Evolutionary conservation across 1,140 invertebrate species (phyloP).

Genomic region (Colletes gigas): DNA sequence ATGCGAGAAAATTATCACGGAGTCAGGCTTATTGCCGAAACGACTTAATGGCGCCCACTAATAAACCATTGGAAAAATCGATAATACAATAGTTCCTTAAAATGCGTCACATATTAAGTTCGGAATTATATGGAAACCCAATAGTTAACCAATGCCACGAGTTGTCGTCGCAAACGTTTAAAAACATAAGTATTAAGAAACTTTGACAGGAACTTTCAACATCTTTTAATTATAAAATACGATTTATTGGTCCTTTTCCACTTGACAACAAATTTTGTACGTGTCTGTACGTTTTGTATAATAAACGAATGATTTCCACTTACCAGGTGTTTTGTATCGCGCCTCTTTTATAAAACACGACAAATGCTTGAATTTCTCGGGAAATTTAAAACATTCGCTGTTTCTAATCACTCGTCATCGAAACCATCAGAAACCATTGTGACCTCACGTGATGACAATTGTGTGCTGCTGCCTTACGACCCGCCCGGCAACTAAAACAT

Average conservation of each 20-base stretch:
- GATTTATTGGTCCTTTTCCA: background rate
- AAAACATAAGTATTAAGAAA: background rate
- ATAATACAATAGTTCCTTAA: slow-evolving; percentile 26
- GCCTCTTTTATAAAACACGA: slow-evolving; percentile 2
- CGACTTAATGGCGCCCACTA: slow-evolving; percentile 49
- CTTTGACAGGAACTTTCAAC: slow-evolving; percentile 1
- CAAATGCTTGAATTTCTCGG: slow-evolving; percentile 43
- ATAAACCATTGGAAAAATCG: slow-evolving; percentile 28
- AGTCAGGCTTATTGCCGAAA: background rate
- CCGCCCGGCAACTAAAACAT: slow-evolving; percentile 67
- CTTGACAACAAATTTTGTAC: background rate
- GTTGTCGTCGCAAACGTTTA: background rate
- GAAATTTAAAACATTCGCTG: slow-evolving; percentile 59
- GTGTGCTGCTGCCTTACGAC: slow-evolving; percentile 71
- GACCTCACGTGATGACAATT: slow-evolving; percentile 68
- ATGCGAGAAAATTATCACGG: background rate
- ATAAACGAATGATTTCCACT: slow-evolving; percentile 8
- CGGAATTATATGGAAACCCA: background rate
- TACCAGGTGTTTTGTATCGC: slow-evolving; percentile 5
- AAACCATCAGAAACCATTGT: slow-evolving; percentile 66
- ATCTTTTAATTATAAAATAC: slow-evolving; percentile 10
- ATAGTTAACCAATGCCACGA: background rate
- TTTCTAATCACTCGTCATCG: slow-evolving; percentile 50
- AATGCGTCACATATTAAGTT: slow-evolving; percentile 3
- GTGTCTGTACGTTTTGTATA: background rate